Conservation (phyloP, 2,113 vertebrate genomes). For the Carassius gibelio region DNA sequence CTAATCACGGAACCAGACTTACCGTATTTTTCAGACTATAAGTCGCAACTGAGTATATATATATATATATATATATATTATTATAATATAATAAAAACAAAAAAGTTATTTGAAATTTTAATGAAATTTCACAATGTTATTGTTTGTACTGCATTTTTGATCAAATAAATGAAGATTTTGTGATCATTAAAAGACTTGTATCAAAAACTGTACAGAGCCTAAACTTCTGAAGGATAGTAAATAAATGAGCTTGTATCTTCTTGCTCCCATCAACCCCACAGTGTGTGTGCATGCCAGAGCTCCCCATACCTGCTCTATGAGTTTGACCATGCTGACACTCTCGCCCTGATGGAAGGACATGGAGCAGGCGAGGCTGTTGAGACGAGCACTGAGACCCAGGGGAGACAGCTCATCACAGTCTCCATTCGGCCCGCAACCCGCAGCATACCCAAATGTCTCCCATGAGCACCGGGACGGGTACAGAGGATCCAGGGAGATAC, state of each 20-base stretch:
- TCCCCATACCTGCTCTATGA: slow-evolving; percentile 89
- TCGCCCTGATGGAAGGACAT: slow-evolving; percentile 93
- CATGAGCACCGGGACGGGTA: slow-evolving; percentile 98
- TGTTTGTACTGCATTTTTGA: neutral
- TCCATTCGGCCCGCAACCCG: slow-evolving; percentile 79
- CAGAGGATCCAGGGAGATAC: slow-evolving; percentile 93
- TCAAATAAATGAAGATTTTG: neutral
- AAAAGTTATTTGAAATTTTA: neutral
- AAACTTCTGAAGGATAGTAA: neutral
- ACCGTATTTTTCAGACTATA: too few relatives aligned
- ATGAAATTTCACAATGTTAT: neutral
- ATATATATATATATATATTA: too few relatives aligned
- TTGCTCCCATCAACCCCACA: neutral
- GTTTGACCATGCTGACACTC: slow-evolving; percentile 93
- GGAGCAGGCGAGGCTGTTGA: slow-evolving; percentile 93
- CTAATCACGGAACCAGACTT: too few relatives aligned
- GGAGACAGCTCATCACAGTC: slow-evolving; percentile 84
- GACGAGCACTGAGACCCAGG: slow-evolving; percentile 85
- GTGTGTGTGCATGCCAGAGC: neutral
- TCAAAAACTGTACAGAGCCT: neutral
- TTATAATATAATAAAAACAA: too few relatives aligned
- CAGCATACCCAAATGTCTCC: slow-evolving; percentile 95
- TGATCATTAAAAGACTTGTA: neutral
- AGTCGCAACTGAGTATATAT: too few relatives aligned
- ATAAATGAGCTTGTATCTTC: neutral